A percentile compares a stretch with the other conserved stretches of the same genome.
Conservation (phyloP, 1,140 invertebrate genomes). For the Diorhabda sublineata region DNA sequence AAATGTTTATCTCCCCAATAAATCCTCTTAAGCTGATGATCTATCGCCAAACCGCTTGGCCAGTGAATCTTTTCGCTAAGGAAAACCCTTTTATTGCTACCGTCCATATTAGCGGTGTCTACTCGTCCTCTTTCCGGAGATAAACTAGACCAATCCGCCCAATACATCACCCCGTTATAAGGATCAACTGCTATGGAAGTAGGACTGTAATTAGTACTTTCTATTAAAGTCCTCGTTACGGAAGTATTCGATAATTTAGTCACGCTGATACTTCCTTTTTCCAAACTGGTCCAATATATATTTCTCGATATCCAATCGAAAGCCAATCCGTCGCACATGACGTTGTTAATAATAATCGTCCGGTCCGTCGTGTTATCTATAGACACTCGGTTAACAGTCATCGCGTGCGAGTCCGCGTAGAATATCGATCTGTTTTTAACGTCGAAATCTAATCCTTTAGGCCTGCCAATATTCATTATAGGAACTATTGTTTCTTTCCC, state of each 20-base stretch:
- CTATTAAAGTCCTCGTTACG: constrained; percentile 53
- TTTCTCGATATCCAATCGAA: constrained; percentile 77
- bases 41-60: constrained; percentile 85
- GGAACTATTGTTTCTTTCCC: constrained; percentile 52
- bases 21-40: constrained; percentile 65
- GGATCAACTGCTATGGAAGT: constrained; percentile 68
- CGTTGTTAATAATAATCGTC: constrained; percentile 45
- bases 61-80: constrained; percentile 62
- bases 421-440: constrained; percentile 61
- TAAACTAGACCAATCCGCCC: constrained; percentile 70
- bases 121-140: constrained; percentile 55
- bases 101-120: constrained; percentile 77
- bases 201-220: constrained; percentile 54
- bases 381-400: constrained; percentile 32
- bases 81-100: constrained; percentile 55
- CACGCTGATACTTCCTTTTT: constrained; percentile 58
- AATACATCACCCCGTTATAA: constrained; percentile 60
- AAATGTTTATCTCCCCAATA: constrained; percentile 76
- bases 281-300: constrained; percentile 78
- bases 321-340: constrained; percentile 68
- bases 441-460: constrained; percentile 68
- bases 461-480: constrained; percentile 54
- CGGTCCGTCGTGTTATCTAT: constrained; percentile 32
- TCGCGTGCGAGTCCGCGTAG: constrained; percentile 60
- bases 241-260: constrained; percentile 54